Evolutionary conservation across 2,113 vertebrate species (phyloP), one percentile per base, ranked within the genome.

Genomic region (Laterallus jamaicensis): DNA sequence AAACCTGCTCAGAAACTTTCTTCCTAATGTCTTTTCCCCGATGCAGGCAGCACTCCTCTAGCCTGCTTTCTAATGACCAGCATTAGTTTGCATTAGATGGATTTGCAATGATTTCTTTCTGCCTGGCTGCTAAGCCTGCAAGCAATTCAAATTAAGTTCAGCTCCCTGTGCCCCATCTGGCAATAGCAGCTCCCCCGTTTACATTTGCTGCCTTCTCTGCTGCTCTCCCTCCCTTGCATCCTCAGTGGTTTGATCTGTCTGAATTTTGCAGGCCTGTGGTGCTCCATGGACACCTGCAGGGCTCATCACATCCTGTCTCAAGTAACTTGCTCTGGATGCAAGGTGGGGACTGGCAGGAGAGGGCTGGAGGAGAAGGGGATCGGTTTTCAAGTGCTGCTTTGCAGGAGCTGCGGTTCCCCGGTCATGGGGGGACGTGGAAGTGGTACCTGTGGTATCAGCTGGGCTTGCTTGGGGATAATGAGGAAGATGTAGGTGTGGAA

Each of bases 21-120:
- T 47, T 80, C 56, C 74, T 95, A 86, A 94, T 82, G 67, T 77
- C 94, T 94, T 91, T 91, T 71, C 82, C 89, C 77, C 0, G 11
- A 74, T 50, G 80, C 95, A 87, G 93, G 93, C 91, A 69, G 74
- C 0, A 0, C 77, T 91, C 39, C 39, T 64, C 77, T 42, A 77
- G 67, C 70, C 71, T 77, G 71, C 73, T 75, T 92, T 82, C 86
- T 95, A 96, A 96, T 97, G 96, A 93, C 95, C 91, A 35, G 86
- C 94, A 96, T 96, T 96, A 91, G 93, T 94, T 97, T 96, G 86
- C 91, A 94, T 96, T 95, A 95, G 92, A 86, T 95, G 95, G 96
- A 93, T 95, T 95, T 92, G 86, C 1, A 29, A 86, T 90, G 92
- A 86, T 96, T 96, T 95, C 77, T 95, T 96, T 95, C 94, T 94